phyloP scores from a whole-genome alignment of 1,140 invertebrate species.

The Capitella teleta region DNA sequence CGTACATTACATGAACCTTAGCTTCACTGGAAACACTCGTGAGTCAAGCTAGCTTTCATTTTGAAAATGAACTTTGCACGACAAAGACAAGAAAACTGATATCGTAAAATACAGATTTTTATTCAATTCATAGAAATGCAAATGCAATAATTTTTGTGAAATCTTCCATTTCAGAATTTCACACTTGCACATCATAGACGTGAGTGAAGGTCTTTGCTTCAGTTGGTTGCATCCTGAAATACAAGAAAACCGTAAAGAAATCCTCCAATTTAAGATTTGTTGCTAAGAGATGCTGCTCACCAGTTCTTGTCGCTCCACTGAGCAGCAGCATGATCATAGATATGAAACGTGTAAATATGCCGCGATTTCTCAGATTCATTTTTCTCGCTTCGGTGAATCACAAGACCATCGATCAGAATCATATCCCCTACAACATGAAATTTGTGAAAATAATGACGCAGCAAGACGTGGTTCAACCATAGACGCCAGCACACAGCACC shows the following conservation, averaged over 20 bases:
- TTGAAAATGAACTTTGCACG: no score
- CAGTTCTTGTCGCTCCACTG: constrained; percentile 74
- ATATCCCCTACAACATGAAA: constrained; percentile 59
- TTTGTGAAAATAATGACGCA: neutral
- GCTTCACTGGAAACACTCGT: no score
- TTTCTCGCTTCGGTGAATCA: constrained; percentile 80
- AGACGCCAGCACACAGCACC: neutral
- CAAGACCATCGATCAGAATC: constrained; percentile 81
- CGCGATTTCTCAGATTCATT: constrained; percentile 75
- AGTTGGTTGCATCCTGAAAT: constrained; percentile 13
- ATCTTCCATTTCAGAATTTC: no score
- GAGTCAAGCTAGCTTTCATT: no score
- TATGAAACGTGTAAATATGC: constrained; percentile 87
- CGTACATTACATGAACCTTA: no score
- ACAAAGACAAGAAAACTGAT: no score
- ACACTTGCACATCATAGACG: constrained; percentile 4
- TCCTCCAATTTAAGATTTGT: neutral
- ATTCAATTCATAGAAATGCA: no score
- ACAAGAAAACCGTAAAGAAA: neutral
- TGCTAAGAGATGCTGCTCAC: constrained; percentile 35
- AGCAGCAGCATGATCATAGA: constrained; percentile 66
- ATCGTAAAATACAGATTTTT: no score
- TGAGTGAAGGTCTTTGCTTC: constrained; percentile 9
- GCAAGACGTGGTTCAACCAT: neutral
- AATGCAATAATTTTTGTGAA: no score